These are phyloP conservation scores for Thamnophis elegans DNA, from an alignment of 2,797 vertebrate species.

Conservation along the genomic window DNA sequence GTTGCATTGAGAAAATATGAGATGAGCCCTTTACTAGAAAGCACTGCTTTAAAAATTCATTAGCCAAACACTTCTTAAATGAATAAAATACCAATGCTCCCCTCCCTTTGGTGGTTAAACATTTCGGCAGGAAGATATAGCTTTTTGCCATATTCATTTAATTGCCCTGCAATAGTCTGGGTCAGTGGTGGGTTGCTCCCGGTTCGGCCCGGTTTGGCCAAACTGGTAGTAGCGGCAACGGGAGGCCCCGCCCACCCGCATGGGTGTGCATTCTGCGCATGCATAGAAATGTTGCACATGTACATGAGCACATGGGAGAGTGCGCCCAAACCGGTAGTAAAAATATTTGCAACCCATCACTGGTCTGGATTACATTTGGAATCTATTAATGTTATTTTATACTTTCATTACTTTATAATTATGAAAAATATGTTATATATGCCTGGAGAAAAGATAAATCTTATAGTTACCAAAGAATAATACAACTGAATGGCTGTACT, in stretches of 20 bases:
- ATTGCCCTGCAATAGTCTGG: neutral
- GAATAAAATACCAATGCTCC: neutral
- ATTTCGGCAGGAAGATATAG: neutral
- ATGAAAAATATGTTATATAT: neutral
- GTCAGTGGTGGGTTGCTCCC: neutral
- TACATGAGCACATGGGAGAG: too few relatives aligned
- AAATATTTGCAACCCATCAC: too few relatives aligned
- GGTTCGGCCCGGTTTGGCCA: too few relatives aligned
- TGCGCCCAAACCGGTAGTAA: too few relatives aligned
- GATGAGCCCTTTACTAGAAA: neutral
- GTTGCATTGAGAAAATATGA: neutral
- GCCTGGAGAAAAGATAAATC: neutral
- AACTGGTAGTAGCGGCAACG: too few relatives aligned
- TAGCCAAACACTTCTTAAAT: neutral
- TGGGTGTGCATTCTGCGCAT: too few relatives aligned
- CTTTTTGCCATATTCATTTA: neutral
- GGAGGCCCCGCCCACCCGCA: too few relatives aligned
- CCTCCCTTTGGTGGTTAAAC: neutral
- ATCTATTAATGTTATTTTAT: neutral
- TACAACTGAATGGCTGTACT: neutral
- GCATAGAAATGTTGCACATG: too few relatives aligned
- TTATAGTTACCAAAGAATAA: neutral
- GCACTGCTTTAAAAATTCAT: neutral
- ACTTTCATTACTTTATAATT: neutral
- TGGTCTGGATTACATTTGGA: neutral